phyloP scores from a whole-genome alignment of 2,888 invertebrate genomes.

The Phaonia tiefii region DNA sequence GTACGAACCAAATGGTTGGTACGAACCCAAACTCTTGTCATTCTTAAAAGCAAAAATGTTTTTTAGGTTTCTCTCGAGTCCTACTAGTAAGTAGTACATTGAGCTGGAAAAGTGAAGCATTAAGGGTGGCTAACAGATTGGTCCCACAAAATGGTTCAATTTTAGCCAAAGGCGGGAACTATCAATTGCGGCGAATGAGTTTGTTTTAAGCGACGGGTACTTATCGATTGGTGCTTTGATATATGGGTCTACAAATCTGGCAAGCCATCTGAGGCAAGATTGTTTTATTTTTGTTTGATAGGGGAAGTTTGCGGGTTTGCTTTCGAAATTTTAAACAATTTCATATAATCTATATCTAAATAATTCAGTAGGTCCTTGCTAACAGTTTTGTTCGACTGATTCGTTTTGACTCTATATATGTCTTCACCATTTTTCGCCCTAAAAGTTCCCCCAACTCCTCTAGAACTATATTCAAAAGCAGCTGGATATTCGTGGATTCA shows the following conservation, averaged over 20 bases:
- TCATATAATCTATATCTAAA: too few relatives aligned
- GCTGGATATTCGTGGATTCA: too few relatives aligned
- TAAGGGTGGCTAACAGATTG: not conserved
- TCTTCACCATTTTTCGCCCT: too few relatives aligned
- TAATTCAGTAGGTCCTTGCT: too few relatives aligned
- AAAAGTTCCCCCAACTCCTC: too few relatives aligned
- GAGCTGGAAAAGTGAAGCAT: conserved; percentile 4
- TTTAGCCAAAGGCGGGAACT: not conserved
- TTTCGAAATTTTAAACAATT: too few relatives aligned
- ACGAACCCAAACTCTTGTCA: not conserved
- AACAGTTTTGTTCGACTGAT: too few relatives aligned
- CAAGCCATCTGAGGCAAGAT: not conserved
- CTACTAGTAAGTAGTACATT: too few relatives aligned
- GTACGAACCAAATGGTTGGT: conserved; percentile 11
- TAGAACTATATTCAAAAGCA: too few relatives aligned
- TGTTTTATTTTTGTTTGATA: not conserved
- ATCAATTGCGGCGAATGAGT: not conserved
- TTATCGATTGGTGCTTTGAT: not conserved
- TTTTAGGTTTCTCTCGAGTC: not conserved
- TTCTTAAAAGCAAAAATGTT: not conserved
- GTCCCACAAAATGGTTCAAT: not conserved
- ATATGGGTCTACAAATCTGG: not conserved
- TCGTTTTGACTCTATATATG: too few relatives aligned
- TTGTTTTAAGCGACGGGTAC: not conserved
- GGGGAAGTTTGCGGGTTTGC: not conserved